Base-by-base conservation (phyloP, 2,797 vertebrate genomes). In the Luscinia megarhynchos region DNA sequence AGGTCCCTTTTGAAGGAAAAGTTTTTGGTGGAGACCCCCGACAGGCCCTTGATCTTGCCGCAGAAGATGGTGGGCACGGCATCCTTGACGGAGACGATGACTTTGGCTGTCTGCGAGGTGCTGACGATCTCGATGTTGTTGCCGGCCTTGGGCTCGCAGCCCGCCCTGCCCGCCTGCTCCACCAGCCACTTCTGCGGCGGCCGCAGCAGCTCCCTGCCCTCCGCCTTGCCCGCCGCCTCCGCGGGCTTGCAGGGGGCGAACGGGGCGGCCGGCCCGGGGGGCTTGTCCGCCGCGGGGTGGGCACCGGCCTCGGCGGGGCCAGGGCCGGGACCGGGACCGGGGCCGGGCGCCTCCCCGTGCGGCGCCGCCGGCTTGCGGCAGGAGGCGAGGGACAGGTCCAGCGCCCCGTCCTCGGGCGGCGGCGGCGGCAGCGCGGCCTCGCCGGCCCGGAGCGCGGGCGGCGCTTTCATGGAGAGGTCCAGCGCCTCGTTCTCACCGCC, bases 11-110 rank as follows among this genome's bases (percentile, higher is more conserved):
- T 99, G 97, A 99, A 99, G 96, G 99, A 99, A 97, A 99, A 99
- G 98, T 99, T 99, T 98, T 99, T 99, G 89, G 99, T 99, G 94
- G 99, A 99, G 75, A 99, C 99, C 8, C 99, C 99, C 0, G 99
- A 99, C 51, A 99, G 98, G 86, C 99, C 98, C 97, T 99, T 99
- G 66, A 99, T 98, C 97, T 99, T 99, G 76, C 99, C 99, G 41
- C 99, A 99, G 97, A 99, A 99, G 96, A 99, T 99, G 93, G 99
- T 98, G 32, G 99, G 99, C 96, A 99, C 98, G 10, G 99, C 98
- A 11, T 99, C 99, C 98, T 99, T 99, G 87, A 99, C 99, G 0
- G 99, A 99, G 73, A 99, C 99, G 5, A 99, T 99, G 91, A 99
- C 99, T 97, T 99, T 99, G 96, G 99, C 98, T 3, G 99, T 99